Evolutionary conservation across 2,888 invertebrate species (phyloP).

Genomic region (Ochlodes sylvanus): DNA sequence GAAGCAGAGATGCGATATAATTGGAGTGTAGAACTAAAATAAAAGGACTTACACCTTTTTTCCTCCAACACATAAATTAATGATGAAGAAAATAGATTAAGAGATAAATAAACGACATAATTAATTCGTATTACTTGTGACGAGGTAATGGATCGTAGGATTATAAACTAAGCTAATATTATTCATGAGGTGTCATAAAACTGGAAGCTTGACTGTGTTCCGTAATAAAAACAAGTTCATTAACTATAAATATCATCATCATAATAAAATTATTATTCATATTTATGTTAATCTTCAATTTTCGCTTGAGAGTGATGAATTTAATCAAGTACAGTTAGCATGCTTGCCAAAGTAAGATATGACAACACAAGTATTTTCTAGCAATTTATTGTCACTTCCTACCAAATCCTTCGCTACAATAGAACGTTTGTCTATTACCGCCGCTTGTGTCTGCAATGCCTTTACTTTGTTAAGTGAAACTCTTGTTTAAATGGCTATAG

Average conservation of each 20-base stretch:
- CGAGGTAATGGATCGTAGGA: neutral
- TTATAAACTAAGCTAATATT: constrained; percentile 8
- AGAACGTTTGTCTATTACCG: neutral
- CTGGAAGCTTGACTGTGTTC: neutral
- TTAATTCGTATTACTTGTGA: neutral
- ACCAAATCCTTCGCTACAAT: neutral
- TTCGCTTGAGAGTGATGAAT: constrained; percentile 5
- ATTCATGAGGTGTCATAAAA: constrained; percentile 7
- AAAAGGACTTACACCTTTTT: too few relatives aligned
- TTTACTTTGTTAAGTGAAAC: too few relatives aligned
- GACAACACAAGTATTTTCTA: neutral
- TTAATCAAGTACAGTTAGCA: neutral
- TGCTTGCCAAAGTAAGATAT: constrained; percentile 1
- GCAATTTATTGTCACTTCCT: neutral
- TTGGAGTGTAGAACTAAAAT: too few relatives aligned
- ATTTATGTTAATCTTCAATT: constrained; percentile 17
- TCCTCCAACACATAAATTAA: too few relatives aligned
- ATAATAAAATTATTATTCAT: constrained; percentile 20
- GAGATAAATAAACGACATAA: neutral
- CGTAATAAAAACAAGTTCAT: constrained; percentile 16
- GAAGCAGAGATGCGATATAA: too few relatives aligned
- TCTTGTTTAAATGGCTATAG: too few relatives aligned
- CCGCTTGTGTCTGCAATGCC: too few relatives aligned
- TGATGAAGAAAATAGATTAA: neutral
- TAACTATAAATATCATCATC: constrained; percentile 5